phyloP scores from a whole-genome alignment of 1,140 invertebrate species.

The Heterodera carotae region DNA sequence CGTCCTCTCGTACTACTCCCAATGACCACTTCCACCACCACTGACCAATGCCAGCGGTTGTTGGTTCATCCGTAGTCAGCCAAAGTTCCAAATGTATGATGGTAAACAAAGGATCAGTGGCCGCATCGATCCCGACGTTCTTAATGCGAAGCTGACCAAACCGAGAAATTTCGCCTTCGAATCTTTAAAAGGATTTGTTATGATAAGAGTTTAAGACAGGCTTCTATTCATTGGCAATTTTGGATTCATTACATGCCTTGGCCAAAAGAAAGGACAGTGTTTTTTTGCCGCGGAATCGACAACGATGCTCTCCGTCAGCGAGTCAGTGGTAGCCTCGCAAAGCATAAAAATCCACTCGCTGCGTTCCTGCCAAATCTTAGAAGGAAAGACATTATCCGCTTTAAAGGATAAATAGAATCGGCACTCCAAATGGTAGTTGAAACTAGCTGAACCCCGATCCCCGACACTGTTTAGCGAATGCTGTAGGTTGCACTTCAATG shows the following conservation, averaged over 20 bases:
- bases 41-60: not conserved
- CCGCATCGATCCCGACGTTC: constrained; percentile 53
- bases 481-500: no score
- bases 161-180: constrained; percentile 36
- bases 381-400: no score
- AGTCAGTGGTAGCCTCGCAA: constrained; percentile 49
- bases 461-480: no score
- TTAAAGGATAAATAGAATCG: no score
- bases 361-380: constrained; percentile 46
- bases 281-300: constrained; percentile 29
- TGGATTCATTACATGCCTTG: constrained; percentile 35
- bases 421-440: no score
- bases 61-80: constrained; percentile 3
- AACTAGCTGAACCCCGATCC: no score
- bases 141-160: constrained; percentile 49
- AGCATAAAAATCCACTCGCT: constrained; percentile 57
- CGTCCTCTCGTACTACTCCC: no score
- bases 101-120: constrained; percentile 55
- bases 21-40: no score
- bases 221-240: constrained; percentile 4
- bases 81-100: constrained; percentile 50
- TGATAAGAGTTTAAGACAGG: no score
- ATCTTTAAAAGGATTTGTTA: constrained; percentile 27
- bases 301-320: constrained; percentile 34
- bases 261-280: constrained; percentile 61